Evolutionary conservation across 1,140 invertebrate genomes (phyloP).

Genomic region (Nixonia krombeini): DNA sequence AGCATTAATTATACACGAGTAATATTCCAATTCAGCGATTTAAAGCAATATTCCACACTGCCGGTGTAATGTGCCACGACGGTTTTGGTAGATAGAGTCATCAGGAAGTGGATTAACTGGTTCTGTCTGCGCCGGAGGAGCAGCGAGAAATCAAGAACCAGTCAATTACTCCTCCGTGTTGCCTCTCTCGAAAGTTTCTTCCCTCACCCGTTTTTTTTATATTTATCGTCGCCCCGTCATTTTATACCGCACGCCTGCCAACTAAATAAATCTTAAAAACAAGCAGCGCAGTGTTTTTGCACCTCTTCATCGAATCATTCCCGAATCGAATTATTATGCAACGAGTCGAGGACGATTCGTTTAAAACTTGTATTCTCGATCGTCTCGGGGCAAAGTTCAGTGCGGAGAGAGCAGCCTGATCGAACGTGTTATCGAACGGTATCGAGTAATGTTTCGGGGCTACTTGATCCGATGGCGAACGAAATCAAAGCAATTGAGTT

Average conservation of each 20-base stretch:
- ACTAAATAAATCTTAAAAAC: too few species aligned
- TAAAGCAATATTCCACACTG: conserved; percentile 12
- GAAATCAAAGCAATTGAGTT: neutral
- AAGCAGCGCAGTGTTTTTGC: too few species aligned
- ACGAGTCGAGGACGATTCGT: too few species aligned
- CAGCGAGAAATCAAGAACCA: conserved; percentile 22
- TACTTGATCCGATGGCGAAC: neutral
- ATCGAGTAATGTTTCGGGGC: too few species aligned
- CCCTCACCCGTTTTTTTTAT: neutral
- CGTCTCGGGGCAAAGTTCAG: too few species aligned
- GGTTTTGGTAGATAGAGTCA: conserved; percentile 26
- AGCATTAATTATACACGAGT: conserved; percentile 11
- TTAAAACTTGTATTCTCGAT: too few species aligned
- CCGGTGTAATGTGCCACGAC: conserved; percentile 12
- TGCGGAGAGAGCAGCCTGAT: too few species aligned
- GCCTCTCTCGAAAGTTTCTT: conserved; percentile 12
- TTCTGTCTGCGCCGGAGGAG: conserved; percentile 9
- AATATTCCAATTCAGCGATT: conserved; percentile 10
- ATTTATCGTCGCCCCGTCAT: too few species aligned
- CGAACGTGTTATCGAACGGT: too few species aligned
- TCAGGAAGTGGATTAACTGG: conserved; percentile 33
- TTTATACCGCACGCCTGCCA: too few species aligned
- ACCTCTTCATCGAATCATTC: too few species aligned
- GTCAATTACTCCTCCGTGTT: conserved; percentile 22
- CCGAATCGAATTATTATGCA: too few species aligned